Conservation (phyloP, 2,113 vertebrate genomes). For the Menura novaehollandiae region DNA sequence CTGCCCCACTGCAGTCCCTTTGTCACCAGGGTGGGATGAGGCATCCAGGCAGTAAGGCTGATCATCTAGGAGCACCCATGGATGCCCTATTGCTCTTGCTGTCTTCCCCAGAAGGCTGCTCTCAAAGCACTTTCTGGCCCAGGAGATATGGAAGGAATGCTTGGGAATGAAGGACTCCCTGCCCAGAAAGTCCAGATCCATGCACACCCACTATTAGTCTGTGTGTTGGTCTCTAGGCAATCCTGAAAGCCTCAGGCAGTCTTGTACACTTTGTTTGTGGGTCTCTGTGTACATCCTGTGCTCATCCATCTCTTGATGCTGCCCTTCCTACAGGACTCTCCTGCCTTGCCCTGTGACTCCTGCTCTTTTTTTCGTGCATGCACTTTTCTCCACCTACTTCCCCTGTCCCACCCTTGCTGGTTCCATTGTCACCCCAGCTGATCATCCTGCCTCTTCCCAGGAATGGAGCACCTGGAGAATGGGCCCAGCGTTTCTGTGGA, state of each 20-base stretch:
- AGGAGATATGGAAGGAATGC: not conserved
- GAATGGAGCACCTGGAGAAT: conserved; percentile 93
- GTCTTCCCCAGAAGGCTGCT: not conserved
- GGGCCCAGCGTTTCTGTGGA: conserved; percentile 94
- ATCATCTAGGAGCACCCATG: not conserved
- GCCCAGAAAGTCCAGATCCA: not conserved
- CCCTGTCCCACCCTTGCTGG: not conserved
- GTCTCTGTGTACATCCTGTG: not conserved
- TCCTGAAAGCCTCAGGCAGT: not conserved
- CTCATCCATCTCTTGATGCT: not conserved
- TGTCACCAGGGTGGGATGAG: not conserved
- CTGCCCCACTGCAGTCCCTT: not conserved
- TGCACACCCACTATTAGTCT: not conserved
- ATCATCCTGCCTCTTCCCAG: conserved; percentile 50
- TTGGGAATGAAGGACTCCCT: not conserved
- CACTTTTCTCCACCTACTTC: not conserved
- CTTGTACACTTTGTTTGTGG: not conserved
- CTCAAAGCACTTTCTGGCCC: not conserved
- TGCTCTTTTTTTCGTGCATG: not conserved
- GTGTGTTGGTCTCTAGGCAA: not conserved
- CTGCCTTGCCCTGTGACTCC: not conserved
- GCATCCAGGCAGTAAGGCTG: not conserved
- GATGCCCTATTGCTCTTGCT: accelerated
- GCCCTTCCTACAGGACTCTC: not conserved
- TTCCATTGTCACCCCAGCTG: not conserved